Percentiles rank a stretch among this genome's conserved stretches.
Evolutionary conservation across 2,888 invertebrate species (phyloP).

Genomic region (Tolmerus cingulatus): DNA sequence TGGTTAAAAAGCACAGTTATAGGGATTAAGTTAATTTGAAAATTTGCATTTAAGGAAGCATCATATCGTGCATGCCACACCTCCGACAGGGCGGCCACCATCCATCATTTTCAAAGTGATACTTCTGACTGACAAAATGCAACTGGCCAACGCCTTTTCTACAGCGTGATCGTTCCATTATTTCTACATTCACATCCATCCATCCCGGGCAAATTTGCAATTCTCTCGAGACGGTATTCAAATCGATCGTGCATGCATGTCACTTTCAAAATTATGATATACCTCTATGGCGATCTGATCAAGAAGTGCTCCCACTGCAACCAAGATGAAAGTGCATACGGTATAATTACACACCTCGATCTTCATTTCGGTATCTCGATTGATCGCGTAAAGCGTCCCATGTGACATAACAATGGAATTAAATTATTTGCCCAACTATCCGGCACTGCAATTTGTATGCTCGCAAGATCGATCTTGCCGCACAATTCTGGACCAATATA

Average conservation of each 20-base stretch:
- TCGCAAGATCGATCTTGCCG: constrained; percentile 30
- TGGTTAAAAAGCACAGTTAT: background rate
- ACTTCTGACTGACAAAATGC: constrained; percentile 42
- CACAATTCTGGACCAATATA: constrained; percentile 38
- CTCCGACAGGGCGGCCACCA: constrained; percentile 16
- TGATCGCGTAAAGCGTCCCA: constrained; percentile 39
- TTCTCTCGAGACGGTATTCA: constrained; percentile 19
- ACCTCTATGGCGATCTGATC: constrained; percentile 15
- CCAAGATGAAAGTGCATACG: background rate
- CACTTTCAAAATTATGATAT: constrained; percentile 36
- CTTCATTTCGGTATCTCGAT: constrained; percentile 40
- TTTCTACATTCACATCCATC: constrained; percentile 5
- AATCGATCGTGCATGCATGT: constrained; percentile 38
- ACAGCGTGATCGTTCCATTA: constrained; percentile 30
- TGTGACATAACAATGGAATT: constrained; percentile 46
- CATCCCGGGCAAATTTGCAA: background rate
- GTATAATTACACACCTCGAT: constrained; percentile 42
- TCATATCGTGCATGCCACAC: constrained; percentile 14
- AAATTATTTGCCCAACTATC: constrained; percentile 45
- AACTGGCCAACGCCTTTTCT: constrained; percentile 43
- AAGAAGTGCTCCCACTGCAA: constrained; percentile 5
- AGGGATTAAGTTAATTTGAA: background rate
- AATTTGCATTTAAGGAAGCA: constrained; percentile 19
- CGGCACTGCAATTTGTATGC: constrained; percentile 22
- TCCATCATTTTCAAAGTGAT: constrained; percentile 37